Evolutionary conservation across 2,888 invertebrate genomes (phyloP), one percentile per base, ranked within the genome.

Genomic region (Mythimna albipuncta): DNA sequence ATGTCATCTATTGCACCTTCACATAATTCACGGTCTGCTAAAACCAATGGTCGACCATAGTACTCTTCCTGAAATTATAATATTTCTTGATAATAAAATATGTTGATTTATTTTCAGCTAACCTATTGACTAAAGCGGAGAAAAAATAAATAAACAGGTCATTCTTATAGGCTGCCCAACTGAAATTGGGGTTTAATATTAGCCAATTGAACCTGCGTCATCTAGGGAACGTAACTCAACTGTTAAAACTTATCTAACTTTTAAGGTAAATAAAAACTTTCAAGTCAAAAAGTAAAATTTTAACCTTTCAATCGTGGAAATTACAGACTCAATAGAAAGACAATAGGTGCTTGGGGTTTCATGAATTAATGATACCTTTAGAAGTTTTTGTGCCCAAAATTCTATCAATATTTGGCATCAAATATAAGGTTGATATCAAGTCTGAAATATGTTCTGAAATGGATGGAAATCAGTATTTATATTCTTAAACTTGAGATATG

Each of bases 1-100:
- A 99, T 98, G 75, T 97, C 97, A 93, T 99, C 98, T 57, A 99
- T 98, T 44, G 97, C 97, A 93, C 98, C 98, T 93, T 99, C 99
- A 62, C 99, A 99, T 88, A 99, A 96, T 89, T 99, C 99, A 86
- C 99, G 97, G 93, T 99, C 99, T 47, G 99, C 99, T 69, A 99
- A 89, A 82, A 98, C 97, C 82, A 99, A 91, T 72, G 97, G 94
- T 84, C 98, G 97, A 2, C 98, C 99, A 96, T 99, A 99, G 94
- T 98, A 99, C 82, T 98, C 97, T 96, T 99, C 99, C 99, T 99
- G 91, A 57, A 96, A 94, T 55, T 13, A 26, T 2, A 47, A 32
- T 6, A 21, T 55, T 57, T 21, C 3, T 10, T 32, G 13, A 0
- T 16, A 59, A 5, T 21, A 41, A 50, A 70, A 58, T 3, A 13